Percentiles rank a stretch among this genome's conserved stretches.
Conservation (phyloP, 2,797 vertebrate species). For the Gobio occitaniae region DNA sequence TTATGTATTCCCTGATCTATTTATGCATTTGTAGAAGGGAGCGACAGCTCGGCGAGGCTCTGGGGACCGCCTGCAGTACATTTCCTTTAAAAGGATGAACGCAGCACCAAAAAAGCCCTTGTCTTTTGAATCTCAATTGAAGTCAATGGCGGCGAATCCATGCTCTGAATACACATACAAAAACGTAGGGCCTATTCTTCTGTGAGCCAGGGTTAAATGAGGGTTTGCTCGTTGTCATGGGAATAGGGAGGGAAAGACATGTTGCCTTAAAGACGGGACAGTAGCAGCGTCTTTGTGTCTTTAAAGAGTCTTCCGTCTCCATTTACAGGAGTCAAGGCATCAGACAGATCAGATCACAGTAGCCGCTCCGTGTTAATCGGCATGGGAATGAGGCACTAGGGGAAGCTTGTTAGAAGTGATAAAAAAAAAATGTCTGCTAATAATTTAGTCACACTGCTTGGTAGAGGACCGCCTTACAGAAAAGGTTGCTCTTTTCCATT, state of each 20-base stretch:
- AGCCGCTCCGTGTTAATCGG: constrained; percentile 17
- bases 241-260: constrained; percentile 55
- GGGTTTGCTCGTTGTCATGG: constrained; percentile 65
- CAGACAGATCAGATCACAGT: constrained; percentile 22
- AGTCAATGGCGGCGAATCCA: constrained; percentile 74
- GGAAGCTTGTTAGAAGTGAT: constrained; percentile 19
- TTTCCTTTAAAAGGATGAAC: constrained; percentile 78
- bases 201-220: constrained; percentile 78
- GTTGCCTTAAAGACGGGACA: constrained; percentile 47
- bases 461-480: not conserved
- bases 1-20: constrained; percentile 85
- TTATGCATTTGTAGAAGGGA: constrained; percentile 79
- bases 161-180: constrained; percentile 76
- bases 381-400: constrained; percentile 16
- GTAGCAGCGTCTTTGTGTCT: constrained; percentile 27
- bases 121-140: constrained; percentile 71
- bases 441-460: constrained; percentile 2
- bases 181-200: constrained; percentile 75
- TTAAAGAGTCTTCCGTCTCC: constrained; percentile 29
- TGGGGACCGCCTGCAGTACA: constrained; percentile 77
- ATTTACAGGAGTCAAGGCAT: constrained; percentile 42
- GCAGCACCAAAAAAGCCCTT: constrained; percentile 63
- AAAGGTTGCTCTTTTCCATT: not conserved
- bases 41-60: constrained; percentile 75
- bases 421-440: not conserved